These are phyloP conservation scores for Aurelia coerulea DNA, from an alignment of 30 jellyfish, hydroid and myxozoan genomes.

Conservation along the genomic window DNA sequence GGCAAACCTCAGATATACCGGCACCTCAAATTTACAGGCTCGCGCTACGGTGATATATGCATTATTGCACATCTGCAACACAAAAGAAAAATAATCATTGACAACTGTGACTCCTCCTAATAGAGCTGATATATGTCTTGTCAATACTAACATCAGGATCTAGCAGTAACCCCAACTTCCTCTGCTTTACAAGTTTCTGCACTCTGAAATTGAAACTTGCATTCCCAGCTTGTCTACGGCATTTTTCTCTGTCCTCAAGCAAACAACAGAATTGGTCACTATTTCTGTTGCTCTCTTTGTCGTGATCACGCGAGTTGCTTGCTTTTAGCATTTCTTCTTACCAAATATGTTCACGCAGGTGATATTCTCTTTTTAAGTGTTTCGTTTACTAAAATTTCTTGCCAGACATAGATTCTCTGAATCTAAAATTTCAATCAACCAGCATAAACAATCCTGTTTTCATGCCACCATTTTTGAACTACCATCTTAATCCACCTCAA, in stretches of 20 bases:
- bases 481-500: constrained; percentile 14
- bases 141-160: constrained; percentile 88
- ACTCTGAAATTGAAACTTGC: constrained; percentile 98
- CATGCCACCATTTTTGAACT: constrained; percentile 38
- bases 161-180: constrained; percentile 80
- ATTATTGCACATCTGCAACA: no score
- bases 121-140: no score
- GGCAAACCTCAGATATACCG: no score
- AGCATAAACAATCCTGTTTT: background rate
- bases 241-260: constrained; percentile 88
- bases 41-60: no score
- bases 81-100: no score
- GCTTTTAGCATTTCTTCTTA: constrained; percentile 41
- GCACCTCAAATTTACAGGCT: no score
- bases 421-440: no score
- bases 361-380: no score
- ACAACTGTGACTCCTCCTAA: no score
- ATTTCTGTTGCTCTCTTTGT: constrained; percentile 61
- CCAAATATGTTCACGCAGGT: no score
- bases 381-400: no score
- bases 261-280: constrained; percentile 90
- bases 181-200: constrained; percentile 92
- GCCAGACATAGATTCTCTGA: no score
- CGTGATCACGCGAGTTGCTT: constrained; percentile 56
- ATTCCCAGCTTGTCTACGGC: constrained; percentile 90